Conservation (phyloP, 1,140 invertebrate genomes). For the Ostrea edulis region DNA sequence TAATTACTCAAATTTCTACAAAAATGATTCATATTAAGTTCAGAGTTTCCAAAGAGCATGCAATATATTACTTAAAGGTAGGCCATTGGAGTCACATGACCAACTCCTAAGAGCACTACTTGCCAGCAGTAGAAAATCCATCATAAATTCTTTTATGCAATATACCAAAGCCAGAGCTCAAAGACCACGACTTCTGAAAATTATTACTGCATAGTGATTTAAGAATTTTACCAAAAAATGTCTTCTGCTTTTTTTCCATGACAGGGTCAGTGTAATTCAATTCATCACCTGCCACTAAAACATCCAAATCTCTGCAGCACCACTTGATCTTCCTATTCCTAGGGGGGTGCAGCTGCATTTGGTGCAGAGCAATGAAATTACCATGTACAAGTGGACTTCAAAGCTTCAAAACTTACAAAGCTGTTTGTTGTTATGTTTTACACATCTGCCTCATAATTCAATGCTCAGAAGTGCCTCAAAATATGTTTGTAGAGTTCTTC, state of each 20-base stretch:
- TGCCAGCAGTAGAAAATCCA: no score
- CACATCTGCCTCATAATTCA: conserved; percentile 2
- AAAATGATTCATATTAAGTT: no score
- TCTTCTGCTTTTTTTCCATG: background rate
- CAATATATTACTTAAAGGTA: no score
- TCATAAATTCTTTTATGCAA: no score
- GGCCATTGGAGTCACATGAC: no score
- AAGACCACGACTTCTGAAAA: no score
- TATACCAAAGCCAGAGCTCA: no score
- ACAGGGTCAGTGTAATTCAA: background rate
- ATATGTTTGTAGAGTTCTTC: background rate
- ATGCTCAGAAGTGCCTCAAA: background rate
- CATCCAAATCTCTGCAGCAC: background rate
- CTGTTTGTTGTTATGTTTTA: background rate
- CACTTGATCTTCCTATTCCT: conserved; percentile 1
- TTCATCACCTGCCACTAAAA: background rate
- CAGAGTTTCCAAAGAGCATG: no score
- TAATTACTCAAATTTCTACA: no score
- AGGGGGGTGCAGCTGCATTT: conserved; percentile 1
- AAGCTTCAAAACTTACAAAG: background rate
- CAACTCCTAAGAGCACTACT: no score
- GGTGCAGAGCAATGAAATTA: background rate
- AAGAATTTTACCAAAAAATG: no score
- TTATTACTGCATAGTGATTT: no score
- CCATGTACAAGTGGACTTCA: conserved; percentile 18